Conservation (phyloP, 2,888 invertebrate species). For the Phaedon cochleariae region DNA sequence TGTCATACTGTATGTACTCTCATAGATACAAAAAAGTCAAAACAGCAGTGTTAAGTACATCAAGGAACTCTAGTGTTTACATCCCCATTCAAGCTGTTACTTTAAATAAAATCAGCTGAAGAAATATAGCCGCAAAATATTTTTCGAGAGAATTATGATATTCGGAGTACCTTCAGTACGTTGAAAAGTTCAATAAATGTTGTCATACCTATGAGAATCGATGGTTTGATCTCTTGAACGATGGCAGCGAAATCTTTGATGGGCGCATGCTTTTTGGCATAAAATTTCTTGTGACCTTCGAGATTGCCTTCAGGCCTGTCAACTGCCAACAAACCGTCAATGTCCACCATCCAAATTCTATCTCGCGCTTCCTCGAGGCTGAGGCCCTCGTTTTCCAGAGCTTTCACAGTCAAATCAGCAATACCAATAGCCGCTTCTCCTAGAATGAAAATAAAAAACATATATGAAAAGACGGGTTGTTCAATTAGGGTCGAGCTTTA, state of each 20-base stretch:
- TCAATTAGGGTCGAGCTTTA: no score
- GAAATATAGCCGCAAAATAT: no score
- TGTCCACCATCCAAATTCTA: conserved; percentile 96
- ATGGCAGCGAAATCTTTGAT: conserved; percentile 82
- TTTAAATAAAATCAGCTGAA: no score
- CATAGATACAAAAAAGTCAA: no score
- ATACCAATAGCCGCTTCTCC: conserved; percentile 38
- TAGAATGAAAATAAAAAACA: background rate
- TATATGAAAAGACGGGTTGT: no score
- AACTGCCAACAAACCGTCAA: conserved; percentile 86
- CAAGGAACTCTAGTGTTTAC: no score
- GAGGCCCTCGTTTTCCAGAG: conserved; percentile 68
- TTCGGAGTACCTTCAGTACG: no score
- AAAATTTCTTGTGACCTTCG: conserved; percentile 74
- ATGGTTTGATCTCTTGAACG: conserved; percentile 86
- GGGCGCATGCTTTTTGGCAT: conserved; percentile 81
- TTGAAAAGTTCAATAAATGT: no score
- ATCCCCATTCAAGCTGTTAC: no score
- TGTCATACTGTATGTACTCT: no score
- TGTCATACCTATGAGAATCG: conserved; percentile 90
- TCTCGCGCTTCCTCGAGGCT: conserved; percentile 76
- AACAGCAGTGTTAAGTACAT: no score
- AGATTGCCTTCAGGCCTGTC: conserved; percentile 71
- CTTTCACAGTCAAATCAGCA: conserved; percentile 87
- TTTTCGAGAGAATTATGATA: no score